Conservation (phyloP, 1,140 invertebrate species). For the Lepidurus couesii region DNA sequence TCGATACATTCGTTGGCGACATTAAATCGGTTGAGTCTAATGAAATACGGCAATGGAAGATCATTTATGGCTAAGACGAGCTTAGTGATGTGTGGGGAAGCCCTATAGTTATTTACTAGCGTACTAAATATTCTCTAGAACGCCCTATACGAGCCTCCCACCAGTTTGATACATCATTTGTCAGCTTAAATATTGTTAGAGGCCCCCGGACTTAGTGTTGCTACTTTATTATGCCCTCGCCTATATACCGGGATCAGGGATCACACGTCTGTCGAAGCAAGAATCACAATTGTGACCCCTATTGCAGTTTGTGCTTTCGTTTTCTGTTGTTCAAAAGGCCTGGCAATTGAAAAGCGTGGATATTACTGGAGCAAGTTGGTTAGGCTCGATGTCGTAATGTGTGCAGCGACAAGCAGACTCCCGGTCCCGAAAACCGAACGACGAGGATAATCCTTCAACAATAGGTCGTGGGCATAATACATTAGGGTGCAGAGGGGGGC, state of each 20-base stretch:
- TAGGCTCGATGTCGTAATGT: background rate
- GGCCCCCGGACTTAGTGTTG: background rate
- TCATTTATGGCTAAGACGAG: background rate
- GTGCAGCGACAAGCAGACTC: background rate
- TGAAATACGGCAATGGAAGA: background rate
- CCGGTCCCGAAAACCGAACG: background rate
- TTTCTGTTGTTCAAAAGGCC: background rate
- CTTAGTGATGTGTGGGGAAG: background rate
- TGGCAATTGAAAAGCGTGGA: background rate
- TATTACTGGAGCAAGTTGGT: background rate
- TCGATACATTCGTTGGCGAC: background rate
- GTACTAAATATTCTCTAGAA: background rate
- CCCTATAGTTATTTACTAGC: background rate
- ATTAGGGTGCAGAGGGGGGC: background rate
- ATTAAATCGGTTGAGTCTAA: background rate
- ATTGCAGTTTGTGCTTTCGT: background rate
- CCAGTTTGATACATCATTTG: constrained; percentile 14
- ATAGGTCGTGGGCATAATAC: background rate
- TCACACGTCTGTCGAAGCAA: background rate
- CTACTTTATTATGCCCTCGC: background rate
- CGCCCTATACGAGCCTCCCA: background rate
- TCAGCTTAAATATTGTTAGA: constrained; percentile 16
- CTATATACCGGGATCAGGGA: background rate
- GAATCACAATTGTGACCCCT: background rate
- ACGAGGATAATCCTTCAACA: constrained; percentile 1